Percentiles rank a stretch among this genome's conserved stretches.
phyloP scores from a whole-genome alignment of 2,113 vertebrate genomes.

The Sciurus niger region DNA sequence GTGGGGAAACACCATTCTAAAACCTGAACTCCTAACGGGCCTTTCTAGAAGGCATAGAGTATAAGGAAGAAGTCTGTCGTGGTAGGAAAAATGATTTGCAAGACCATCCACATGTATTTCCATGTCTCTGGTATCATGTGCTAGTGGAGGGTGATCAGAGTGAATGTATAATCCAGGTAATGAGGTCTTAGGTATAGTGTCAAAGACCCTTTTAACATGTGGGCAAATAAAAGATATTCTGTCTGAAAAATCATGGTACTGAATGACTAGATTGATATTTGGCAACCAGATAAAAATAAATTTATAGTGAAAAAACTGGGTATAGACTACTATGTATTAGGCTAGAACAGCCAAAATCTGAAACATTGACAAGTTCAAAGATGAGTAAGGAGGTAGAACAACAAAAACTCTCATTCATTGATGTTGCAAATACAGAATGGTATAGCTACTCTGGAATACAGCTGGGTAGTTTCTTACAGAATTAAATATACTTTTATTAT shows the following conservation, averaged over 20 bases:
- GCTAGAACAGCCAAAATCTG: too few species aligned
- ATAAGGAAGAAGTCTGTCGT: background rate
- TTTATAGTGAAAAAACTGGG: background rate
- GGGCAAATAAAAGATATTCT: background rate
- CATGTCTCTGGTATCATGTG: background rate
- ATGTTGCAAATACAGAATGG: background rate
- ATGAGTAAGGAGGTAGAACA: background rate
- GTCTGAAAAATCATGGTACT: background rate
- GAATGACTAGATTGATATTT: background rate
- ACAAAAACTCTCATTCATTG: too few species aligned
- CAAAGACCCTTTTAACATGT: background rate
- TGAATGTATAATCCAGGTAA: too few species aligned
- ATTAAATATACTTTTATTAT: background rate
- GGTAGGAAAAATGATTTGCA: background rate
- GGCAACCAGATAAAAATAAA: background rate
- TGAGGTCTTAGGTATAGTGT: too few species aligned
- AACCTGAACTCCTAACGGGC: background rate
- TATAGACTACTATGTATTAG: accelerated
- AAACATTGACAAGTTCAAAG: background rate
- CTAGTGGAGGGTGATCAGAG: background rate
- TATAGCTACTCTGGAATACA: background rate
- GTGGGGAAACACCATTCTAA: background rate
- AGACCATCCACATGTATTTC: background rate
- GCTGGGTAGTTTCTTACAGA: background rate
- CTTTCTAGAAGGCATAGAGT: background rate